Base-by-base conservation (phyloP, 2,797 vertebrate genomes). In the Phaenicophaeus curvirostris region DNA sequence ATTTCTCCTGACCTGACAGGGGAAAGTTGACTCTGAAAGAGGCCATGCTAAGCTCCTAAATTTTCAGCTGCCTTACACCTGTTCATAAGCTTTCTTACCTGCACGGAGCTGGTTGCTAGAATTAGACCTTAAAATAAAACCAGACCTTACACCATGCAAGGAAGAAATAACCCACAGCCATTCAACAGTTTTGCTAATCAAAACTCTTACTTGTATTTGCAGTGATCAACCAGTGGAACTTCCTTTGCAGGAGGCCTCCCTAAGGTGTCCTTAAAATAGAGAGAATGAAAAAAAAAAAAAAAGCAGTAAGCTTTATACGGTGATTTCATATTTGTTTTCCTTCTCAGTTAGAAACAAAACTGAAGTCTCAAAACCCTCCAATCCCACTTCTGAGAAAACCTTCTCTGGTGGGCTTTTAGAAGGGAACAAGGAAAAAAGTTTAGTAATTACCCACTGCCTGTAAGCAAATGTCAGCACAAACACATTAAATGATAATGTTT, bases 151-250 rank as follows among this genome's bases (percentile, higher is more conserved):
- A 84, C 9, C 66, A 30, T 8, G 8, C 65, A 78, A 81, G 28
- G 67, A 88, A 83, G n/a, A 90, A 87, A 57, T 73, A 92, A 89
- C n/a, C 35, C 44, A 27, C 3, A 95, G 57, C 5, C 53, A 37
- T 71, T 65, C 11, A 94, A 82, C 53, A 93, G 33, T 21, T 87
- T 77, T 79, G 93, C 9, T 73, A 67, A 82, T 74, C 66, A 68
- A 93, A 92, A 65, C 71, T 90, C 98, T 98, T 98, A 99, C 99
- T 99, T 99, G 97, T 99, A 99, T 97, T 98, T 98, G 98, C 99
- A 99, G 98, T 99, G 99, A 95, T 99, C 99, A 51, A 98, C 98
- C 74, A 99, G 97, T 23, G 99, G 98, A 86, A 99, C 98, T 97
- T 99, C 99, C 97, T 98, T 99, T 68, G 99, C 99, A 42, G 99